Evolutionary conservation across 1,140 invertebrate genomes (phyloP).

Genomic region (Pomacea maculata): DNA sequence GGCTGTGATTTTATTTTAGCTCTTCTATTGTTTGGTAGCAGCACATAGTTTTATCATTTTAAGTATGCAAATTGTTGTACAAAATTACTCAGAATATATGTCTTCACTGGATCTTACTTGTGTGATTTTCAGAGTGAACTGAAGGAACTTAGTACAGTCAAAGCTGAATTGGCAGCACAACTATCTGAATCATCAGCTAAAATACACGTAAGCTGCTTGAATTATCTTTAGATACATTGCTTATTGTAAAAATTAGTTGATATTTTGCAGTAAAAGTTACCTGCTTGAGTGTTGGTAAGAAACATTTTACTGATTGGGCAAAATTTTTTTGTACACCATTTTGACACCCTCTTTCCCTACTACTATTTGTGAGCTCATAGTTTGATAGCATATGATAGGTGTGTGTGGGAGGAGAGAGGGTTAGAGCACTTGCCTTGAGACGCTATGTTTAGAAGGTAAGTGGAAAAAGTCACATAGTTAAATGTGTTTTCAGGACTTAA

Average conservation of each 20-base stretch:
- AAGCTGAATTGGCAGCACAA: slow-evolving; percentile 53
- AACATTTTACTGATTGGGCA: not conserved
- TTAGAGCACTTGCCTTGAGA: not conserved
- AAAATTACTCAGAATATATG: not conserved
- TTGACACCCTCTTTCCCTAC: too few relatives aligned
- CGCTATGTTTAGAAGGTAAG: too few relatives aligned
- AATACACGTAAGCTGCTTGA: slow-evolving; percentile 49
- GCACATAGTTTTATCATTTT: not conserved
- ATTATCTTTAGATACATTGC: not conserved
- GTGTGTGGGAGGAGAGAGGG: not conserved
- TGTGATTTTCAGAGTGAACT: slow-evolving; percentile 51
- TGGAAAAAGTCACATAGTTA: not conserved
- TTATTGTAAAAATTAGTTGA: not conserved
- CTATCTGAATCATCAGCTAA: slow-evolving; percentile 54
- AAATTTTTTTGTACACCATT: too few relatives aligned
- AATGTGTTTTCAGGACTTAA: slow-evolving; percentile 44
- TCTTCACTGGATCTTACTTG: not conserved
- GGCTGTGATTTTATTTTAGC: not conserved
- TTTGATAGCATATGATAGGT: not conserved
- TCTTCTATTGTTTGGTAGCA: not conserved
- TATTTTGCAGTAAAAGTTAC: not conserved
- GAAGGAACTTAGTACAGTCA: slow-evolving; percentile 55
- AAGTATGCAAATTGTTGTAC: not conserved
- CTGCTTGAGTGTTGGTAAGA: not conserved
- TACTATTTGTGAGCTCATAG: too few relatives aligned